Base-by-base conservation (phyloP, 2,888 invertebrate species). In the Pristionchus mayeri region DNA sequence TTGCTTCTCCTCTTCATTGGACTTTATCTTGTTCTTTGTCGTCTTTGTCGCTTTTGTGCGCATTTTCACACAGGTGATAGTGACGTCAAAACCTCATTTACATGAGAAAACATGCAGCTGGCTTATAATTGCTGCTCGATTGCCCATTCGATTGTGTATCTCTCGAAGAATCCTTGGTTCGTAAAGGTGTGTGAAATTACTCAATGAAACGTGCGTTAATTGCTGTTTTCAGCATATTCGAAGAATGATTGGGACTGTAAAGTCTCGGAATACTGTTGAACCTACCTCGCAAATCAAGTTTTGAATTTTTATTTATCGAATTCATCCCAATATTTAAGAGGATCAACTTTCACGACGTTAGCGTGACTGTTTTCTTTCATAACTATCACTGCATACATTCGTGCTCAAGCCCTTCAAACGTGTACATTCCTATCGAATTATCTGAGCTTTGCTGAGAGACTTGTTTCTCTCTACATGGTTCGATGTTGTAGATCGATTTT, bases 91-190 rank as follows among this genome's bases (percentile, higher is more conserved):
- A n/a, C 21, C 21, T 16, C 54, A n/a, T 54, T 18, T 13, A 24
- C 4, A n/a, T n/a, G 13, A n/a, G 3, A 54, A 13, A 54, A 54
- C 54, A 7, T 44, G 11, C 40, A 71, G 71, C 24, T 71, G 2
- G 71, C 71, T 0, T 71, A 71, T 18, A 44, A 21, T 11, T 37
- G n/a, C 24, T 71, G 71, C 18, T 71, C 71, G 13, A 24, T 71
- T 3, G 40, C 71, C 9, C 37, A 44, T 24, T 37, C 71, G 4
- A 24, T 44, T 0, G 40, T 71, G 2, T 71, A 44, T 24, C 40
- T 71, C 11, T 44, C 30, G 7, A 71, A 71, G n/a, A 71, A 71
- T 71, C 71, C 40, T 1, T 71, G 71, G 71, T 44, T 71, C 13
- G 16, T 37, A 7, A 16, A 71, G 71, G 71, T 71, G 40, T 9